Base-by-base conservation (phyloP, 2,797 vertebrate genomes). In the Cephalopachus bancanus region DNA sequence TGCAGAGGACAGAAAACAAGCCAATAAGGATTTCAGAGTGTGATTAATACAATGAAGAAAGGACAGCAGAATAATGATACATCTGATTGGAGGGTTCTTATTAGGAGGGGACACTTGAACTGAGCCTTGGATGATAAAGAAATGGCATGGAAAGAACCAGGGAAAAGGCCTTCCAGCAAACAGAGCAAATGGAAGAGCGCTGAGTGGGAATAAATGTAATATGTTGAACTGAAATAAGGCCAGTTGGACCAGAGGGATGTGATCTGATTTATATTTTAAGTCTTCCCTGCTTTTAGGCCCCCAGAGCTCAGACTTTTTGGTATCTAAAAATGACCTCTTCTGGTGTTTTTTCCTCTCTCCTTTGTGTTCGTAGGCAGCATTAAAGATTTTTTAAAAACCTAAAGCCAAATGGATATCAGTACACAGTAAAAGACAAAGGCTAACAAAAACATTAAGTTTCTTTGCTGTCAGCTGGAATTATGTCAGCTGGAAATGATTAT, bases 181-280 rank as follows among this genome's bases (percentile, higher is more conserved):
- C 55, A 59, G 64, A 79, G 65, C 83, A 93, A 81, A 72, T 57
- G 65, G 14, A 79, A 91, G 84, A 69, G 88, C 83, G 49, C 37
- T 33, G 3, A 30, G 20, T 51, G 59, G 30, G 44, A 83, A 57
- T 57, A 33, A 53, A 28, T 53, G 49, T 72, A 33, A 19, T 65
- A 11, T 92, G 19, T 51, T 97, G 64, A 91, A 84, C 22, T 83
- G 80, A 96, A 96, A 97, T 92, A 89, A 97, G 96, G 96, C 33
- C 92, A 96, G 2, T 33, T 79, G 76, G 86, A 57, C 92, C 28
- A 19, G 49, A 94, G 97, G 93, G 95, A 96, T 85, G 15, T 95
- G 97, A 65, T 94, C 94, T 96, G 67, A 65, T 98, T 96, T 91
- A 87, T 91, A 95, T 97, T 97, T 97, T 94, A 96, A 96, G 37